Evolutionary conservation across 1,140 invertebrate genomes (phyloP).

Genomic region (Pogonognathellus flavescens): DNA sequence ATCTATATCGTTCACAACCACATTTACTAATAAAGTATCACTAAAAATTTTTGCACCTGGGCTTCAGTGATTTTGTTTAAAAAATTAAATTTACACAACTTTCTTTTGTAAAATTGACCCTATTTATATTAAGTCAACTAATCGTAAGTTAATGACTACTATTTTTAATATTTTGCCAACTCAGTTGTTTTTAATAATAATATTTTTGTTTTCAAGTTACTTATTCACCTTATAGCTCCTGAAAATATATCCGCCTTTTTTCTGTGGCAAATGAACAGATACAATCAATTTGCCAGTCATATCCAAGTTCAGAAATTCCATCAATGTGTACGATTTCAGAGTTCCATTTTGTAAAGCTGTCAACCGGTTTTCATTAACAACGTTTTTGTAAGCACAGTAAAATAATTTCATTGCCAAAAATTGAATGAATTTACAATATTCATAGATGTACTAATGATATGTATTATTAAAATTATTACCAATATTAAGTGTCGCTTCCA

Average conservation of each 20-base stretch:
- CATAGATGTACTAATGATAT: not conserved
- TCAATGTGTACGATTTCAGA: constrained; percentile 59
- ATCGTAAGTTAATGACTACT: too few species aligned
- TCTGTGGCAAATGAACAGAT: constrained; percentile 68
- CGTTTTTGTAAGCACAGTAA: constrained; percentile 7
- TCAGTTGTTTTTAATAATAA: not conserved
- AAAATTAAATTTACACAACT: too few species aligned
- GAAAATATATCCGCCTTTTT: constrained; percentile 64
- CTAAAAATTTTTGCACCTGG: too few species aligned
- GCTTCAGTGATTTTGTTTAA: too few species aligned
- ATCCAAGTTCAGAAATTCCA: not conserved
- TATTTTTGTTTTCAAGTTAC: not conserved
- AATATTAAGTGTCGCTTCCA: constrained; percentile 69
- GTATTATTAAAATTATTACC: constrained; percentile 66
- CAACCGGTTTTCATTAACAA: not conserved
- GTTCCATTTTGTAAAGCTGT: not conserved
- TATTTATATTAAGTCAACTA: too few species aligned
- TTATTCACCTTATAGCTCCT: constrained; percentile 69
- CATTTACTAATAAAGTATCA: too few species aligned
- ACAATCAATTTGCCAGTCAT: constrained; percentile 54
- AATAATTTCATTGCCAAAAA: not conserved
- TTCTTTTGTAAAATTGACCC: too few species aligned
- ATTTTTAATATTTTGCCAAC: too few species aligned
- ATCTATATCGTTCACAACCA: constrained; percentile 73
- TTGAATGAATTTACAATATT: not conserved